phyloP scores from a whole-genome alignment of 2,888 invertebrate species.

The Acholoe squamosa region DNA sequence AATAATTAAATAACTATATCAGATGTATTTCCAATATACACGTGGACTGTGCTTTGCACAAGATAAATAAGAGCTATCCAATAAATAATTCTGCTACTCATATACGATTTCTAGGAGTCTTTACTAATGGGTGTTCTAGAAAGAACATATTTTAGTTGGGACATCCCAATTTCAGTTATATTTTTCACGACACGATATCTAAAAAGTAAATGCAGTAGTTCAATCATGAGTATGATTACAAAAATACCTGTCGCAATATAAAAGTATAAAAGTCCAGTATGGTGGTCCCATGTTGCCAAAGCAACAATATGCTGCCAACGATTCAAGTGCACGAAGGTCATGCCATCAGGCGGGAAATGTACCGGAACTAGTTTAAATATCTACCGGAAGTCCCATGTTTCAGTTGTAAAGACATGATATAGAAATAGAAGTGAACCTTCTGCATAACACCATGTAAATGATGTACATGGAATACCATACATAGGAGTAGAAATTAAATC shows the following conservation, averaged over 20 bases:
- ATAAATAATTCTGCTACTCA: background rate
- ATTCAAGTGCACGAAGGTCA: slow-evolving; percentile 48
- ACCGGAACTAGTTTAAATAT: background rate
- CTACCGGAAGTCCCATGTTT: background rate
- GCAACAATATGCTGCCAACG: slow-evolving; percentile 47
- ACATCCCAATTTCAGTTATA: background rate
- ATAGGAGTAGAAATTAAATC: background rate
- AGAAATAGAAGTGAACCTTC: background rate
- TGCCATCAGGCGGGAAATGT: background rate
- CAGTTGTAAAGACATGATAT: too few relatives aligned
- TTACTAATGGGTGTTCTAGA: background rate
- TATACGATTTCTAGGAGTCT: background rate
- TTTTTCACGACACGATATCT: background rate
- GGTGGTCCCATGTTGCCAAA: slow-evolving; percentile 33
- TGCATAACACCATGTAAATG: background rate
- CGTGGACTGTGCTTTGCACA: slow-evolving; percentile 22
- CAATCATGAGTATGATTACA: background rate
- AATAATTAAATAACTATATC: slow-evolving; percentile 1
- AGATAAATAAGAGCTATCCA: background rate
- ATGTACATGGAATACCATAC: slow-evolving; percentile 9
- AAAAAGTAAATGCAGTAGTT: slow-evolving; percentile 44
- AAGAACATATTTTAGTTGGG: background rate
- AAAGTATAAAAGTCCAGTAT: slow-evolving; percentile 15
- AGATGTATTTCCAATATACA: background rate
- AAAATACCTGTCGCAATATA: slow-evolving; percentile 33